Evolutionary conservation across 2,113 vertebrate genomes (phyloP).

Genomic region (Spermophilus dauricus): DNA sequence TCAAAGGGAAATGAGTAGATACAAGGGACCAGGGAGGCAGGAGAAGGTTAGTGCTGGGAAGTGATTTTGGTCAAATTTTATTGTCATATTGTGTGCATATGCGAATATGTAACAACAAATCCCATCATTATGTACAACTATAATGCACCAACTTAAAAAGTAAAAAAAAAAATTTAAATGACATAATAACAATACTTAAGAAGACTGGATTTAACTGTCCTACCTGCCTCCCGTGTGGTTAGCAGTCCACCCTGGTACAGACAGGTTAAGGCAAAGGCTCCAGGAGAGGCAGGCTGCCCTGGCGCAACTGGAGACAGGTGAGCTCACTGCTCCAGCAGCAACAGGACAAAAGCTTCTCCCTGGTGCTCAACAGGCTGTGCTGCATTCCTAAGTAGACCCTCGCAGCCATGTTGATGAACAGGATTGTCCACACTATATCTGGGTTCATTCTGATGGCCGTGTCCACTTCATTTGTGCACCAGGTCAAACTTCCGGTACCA

Average conservation of each 20-base stretch:
- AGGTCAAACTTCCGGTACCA: neutral
- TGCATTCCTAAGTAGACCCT: slow-evolving; percentile 97
- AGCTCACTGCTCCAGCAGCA: neutral
- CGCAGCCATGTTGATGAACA: slow-evolving; percentile 95
- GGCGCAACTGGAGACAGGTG: slow-evolving; percentile 33
- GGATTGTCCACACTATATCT: slow-evolving; percentile 98
- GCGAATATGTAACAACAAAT: too few relatives aligned
- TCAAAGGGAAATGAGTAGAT: too few relatives aligned
- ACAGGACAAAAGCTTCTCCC: slow-evolving; percentile 90
- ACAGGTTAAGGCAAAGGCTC: slow-evolving; percentile 87
- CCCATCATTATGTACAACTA: too few relatives aligned
- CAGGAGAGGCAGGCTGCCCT: neutral
- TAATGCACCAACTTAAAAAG: too few relatives aligned
- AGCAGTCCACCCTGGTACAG: slow-evolving; percentile 48
- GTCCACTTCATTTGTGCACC: neutral
- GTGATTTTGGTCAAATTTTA: too few relatives aligned
- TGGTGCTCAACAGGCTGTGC: slow-evolving; percentile 92
- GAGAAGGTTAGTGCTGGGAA: too few relatives aligned
- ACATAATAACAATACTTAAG: slow-evolving; percentile 79
- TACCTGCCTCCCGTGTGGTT: neutral
- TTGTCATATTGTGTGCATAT: too few relatives aligned
- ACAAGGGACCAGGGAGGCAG: too few relatives aligned
- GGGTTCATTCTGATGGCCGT: neutral
- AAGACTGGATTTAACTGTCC: slow-evolving; percentile 76
- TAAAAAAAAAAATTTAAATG: slow-evolving; percentile 82